Evolutionary conservation across 2,888 invertebrate genomes (phyloP), one percentile per base, ranked within the genome.

Genomic region (Baronia brevicornis): DNA sequence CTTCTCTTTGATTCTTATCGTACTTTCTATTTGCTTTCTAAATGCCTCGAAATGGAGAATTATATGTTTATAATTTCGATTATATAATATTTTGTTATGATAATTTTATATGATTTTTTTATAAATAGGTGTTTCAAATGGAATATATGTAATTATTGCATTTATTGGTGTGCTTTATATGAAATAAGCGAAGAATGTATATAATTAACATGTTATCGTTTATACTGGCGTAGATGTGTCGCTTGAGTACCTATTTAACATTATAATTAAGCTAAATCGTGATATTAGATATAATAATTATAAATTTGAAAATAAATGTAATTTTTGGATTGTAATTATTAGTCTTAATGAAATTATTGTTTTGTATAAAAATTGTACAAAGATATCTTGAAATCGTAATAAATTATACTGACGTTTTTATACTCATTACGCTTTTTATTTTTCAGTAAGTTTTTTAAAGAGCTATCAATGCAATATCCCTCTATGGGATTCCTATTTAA

Each of bases 361-460:
- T 82, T 82, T 84, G 80, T 84, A 84, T 79, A 80, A 82, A 71
- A 70, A 54, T n/a, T 79, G 79, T 80, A 80, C 78, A 82, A 80
- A 80, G 68, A 75, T 71, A 75, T 82, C 79, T 78, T 75, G 71
- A 64, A 73, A 70, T 63, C 66, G 71, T 84, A 79, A 80, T 82
- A 78, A 68, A 80, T 79, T 84, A 84, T 84, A 84, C 80, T 66
- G 82, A 84, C 72, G 84, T 84, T 84, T 84, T 82, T 75, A 84
- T 84, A 84, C 84, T 77, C 74, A 72, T 41, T 51, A 43, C 58
- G 55, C 51, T 63, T 70, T 80, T 70, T 64, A 66, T 74, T 72
- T 58, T 25, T 28, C 23, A 24, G 28, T 26, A 17, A 9, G 7
- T 33, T 15, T 36, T 32, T 9, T 14, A 28, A 6, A 13, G 28